Base-by-base conservation (phyloP, 2,797 vertebrate genomes). In the Agapornis canus region DNA sequence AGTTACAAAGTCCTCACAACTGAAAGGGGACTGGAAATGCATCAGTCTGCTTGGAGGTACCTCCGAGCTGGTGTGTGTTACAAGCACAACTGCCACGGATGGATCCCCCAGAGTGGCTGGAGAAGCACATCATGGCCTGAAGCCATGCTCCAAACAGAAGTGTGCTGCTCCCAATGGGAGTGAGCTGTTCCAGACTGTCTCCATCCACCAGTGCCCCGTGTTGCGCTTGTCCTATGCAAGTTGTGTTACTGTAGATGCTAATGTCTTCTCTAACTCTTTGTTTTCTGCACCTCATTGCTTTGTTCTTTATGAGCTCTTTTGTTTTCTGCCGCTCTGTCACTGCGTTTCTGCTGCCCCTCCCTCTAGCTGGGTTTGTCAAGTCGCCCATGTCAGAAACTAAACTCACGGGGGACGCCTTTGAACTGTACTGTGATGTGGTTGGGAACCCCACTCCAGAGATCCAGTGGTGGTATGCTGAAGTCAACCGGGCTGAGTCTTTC, bases 331-430 rank as follows among this genome's bases (percentile, higher is more conserved):
- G 59, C 97, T 97, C 97, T 98, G 94, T 98, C 97, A 98, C 97
- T 97, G 95, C 98, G 57, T 98, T 98, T 98, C 97, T 98, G 97
- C 98, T 97, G 97, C 98, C 98, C 98, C 98, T 98, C 98, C 98
- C 98, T 99, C 98, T 98, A 99, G 99, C 99, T 98, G 99, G 99
- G 98, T 99, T 99, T 99, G 99, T 99, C 98, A 99, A 99, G 99
- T 99, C 99, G 97, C 99, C 99, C 97, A 99, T 99, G 99, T 99
- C 99, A 98, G 99, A 99, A 98, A 99, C 99, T 97, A 99, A 99
- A 97, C 99, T 99, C 97, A 99, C 99, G 95, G 99, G 99, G 98
- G 99, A 99, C 98, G 99, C 99, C 98, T 99, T 99, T 98, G 99
- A 99, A 99, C 99, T 99, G 98, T 99, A 99, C 99, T 99, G 99